These are phyloP conservation scores for Kradibia gibbosae DNA, from an alignment of 1,140 invertebrate species.

Conservation along the genomic window DNA sequence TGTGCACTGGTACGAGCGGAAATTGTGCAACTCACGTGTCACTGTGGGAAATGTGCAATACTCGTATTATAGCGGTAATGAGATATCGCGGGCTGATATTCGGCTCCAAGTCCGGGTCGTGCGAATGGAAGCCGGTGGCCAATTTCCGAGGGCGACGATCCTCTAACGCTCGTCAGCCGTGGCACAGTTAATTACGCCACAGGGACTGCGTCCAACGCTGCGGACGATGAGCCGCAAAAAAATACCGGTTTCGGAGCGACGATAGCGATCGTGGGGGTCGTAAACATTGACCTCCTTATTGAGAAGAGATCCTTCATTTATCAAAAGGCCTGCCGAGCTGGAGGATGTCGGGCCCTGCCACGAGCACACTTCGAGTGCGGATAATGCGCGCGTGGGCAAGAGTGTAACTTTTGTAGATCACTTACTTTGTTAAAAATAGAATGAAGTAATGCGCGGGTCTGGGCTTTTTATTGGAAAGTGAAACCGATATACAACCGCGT, in stretches of 20 bases:
- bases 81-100: neutral
- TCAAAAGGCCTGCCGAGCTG: neutral
- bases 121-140: neutral
- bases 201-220: neutral
- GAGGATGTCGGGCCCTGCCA: no score
- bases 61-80: neutral
- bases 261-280: neutral
- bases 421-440: no score
- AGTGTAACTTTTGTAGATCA: no score
- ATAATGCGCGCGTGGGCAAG: no score
- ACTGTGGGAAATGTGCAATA: neutral
- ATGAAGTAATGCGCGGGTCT: no score
- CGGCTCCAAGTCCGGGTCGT: neutral
- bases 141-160: neutral
- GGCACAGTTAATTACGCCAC: neutral
- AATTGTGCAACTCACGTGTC: neutral
- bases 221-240: neutral
- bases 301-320: neutral
- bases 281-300: slow-evolving; percentile 3
- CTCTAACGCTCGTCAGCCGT: neutral
- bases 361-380: no score
- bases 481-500: no score
- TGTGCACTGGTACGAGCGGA: neutral
- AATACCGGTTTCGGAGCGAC: neutral
- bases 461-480: no score